These are phyloP conservation scores for Limnothrissa miodon DNA, from an alignment of 2,113 vertebrate species.

Conservation along the genomic window DNA sequence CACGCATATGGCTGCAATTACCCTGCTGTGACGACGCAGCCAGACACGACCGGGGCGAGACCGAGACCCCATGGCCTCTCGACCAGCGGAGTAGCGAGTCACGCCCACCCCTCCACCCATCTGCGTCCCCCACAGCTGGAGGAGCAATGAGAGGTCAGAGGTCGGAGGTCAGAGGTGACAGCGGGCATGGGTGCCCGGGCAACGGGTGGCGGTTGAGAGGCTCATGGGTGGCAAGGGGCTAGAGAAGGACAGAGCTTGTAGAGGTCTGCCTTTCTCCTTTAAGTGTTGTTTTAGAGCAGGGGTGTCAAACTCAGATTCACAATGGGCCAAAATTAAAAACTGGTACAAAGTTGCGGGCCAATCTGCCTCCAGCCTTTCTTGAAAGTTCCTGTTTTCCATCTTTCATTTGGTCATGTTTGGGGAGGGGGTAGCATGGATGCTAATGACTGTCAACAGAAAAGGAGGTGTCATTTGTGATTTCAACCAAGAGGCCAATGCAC, in stretches of 20 bases:
- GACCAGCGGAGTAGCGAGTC: background rate
- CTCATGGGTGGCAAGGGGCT: background rate
- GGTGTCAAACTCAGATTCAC: too few species aligned
- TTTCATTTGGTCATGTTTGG: too few species aligned
- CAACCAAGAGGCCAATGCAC: too few species aligned
- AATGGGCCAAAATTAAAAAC: too few species aligned
- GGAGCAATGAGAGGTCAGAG: background rate
- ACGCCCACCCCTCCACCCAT: too few species aligned
- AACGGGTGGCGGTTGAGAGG: background rate
- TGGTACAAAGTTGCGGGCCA: too few species aligned
- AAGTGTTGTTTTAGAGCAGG: too few species aligned
- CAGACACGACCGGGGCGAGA: conserved; percentile 48
- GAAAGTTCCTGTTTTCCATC: too few species aligned
- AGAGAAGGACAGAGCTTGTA: background rate
- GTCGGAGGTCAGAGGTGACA: background rate
- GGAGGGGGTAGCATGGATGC: too few species aligned
- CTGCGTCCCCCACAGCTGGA: background rate
- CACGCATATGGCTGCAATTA: conserved; percentile 53
- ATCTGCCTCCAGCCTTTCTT: too few species aligned
- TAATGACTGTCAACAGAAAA: too few species aligned
- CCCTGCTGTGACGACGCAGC: conserved; percentile 39
- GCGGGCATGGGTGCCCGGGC: background rate
- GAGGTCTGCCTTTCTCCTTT: background rate
- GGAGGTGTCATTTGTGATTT: too few species aligned
- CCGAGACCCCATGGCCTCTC: background rate